Evolutionary conservation across 1,140 invertebrate genomes (phyloP).

Genomic region (Leptinotarsa texana): DNA sequence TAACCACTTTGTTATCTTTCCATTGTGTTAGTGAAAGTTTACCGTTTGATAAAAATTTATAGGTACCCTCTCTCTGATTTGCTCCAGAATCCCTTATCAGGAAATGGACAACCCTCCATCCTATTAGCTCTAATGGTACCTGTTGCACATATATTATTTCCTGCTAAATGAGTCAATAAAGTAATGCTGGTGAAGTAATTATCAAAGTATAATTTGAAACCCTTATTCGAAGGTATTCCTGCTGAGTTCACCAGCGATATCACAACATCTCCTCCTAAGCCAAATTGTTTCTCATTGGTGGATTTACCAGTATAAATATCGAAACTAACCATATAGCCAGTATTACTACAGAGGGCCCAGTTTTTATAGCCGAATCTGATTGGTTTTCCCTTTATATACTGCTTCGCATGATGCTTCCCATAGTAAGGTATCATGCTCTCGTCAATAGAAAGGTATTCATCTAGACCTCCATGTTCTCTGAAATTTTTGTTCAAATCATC

Average conservation of each 20-base stretch:
- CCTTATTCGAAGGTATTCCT: constrained; percentile 26
- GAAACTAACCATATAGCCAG: constrained; percentile 35
- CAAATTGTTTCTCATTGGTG: constrained; percentile 27
- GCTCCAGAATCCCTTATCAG: constrained; percentile 21
- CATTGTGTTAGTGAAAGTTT: constrained; percentile 32
- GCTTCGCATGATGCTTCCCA: constrained; percentile 27
- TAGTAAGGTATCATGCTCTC: constrained; percentile 41
- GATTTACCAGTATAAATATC: constrained; percentile 35
- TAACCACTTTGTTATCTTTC: constrained; percentile 50
- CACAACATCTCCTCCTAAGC: constrained; percentile 39
- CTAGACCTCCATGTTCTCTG: constrained; percentile 38
- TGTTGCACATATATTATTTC: constrained; percentile 30
- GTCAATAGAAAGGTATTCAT: constrained; percentile 36
- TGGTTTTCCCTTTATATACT: constrained; percentile 31
- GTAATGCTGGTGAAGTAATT: constrained; percentile 34
- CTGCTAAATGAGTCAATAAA: constrained; percentile 25
- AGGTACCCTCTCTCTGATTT: constrained; percentile 1
- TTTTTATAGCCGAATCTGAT: constrained; percentile 43
- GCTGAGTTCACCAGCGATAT: constrained; percentile 6
- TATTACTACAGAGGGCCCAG: constrained; percentile 37
- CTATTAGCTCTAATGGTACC: constrained; percentile 37
- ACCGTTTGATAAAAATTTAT: constrained; percentile 30
- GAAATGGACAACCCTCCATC: constrained; percentile 27
- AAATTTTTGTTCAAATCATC: constrained; percentile 35
- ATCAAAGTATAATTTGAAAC: constrained; percentile 40